Evolutionary conservation across 1,140 invertebrate species (phyloP), one percentile per base, ranked within the genome.

Genomic region (Calliopsis andreniformis): DNA sequence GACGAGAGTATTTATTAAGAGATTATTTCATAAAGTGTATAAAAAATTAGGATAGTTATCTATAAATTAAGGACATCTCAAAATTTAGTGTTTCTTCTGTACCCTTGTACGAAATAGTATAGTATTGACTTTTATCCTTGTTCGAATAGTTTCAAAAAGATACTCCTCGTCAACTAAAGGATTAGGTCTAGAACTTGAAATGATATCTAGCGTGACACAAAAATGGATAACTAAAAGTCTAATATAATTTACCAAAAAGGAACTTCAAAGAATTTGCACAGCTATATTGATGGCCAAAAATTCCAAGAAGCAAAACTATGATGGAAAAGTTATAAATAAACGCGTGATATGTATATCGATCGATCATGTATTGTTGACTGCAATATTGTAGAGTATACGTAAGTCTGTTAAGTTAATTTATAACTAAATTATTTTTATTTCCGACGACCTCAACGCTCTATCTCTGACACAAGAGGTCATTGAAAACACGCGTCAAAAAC

Each of bases 391-490:
- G 53, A 35, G 14, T 82, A 69, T 23, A 77, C 68, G 56, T 82
- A 82, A 78, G 59, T 62, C 58, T 47, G 43, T 76, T 73, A 83
- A 83, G 78, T 43, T 85, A 80, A 80, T 75, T 85, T 80, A 83
- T 85, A 66, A 80, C 75, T 85, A 85, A 84, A 80, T 85, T 85
- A 84, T 84, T 81, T 70, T 84, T 53, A 55, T 63, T 42, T 39
- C 35, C 43, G 47, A 63, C 23, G 53, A 20, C 16, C 3, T 56
- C 32, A 47, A 35, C 62, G 39, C 23, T 47, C 5, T 23, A 14
- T 39, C 43, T 16, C 49, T 18, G 2, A n/a, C 59, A 8, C 20
- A n/a, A 32, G 25, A 47, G 7, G 43, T 70, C 55, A 3, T 32
- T 32, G 16, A 59, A n/a, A n/a, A 20, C 10, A 35, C 8, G 12